Evolutionary conservation across 2,113 vertebrate genomes (phyloP), one percentile per base, ranked within the genome.

Genomic region (Lichenostomus cassidix): DNA sequence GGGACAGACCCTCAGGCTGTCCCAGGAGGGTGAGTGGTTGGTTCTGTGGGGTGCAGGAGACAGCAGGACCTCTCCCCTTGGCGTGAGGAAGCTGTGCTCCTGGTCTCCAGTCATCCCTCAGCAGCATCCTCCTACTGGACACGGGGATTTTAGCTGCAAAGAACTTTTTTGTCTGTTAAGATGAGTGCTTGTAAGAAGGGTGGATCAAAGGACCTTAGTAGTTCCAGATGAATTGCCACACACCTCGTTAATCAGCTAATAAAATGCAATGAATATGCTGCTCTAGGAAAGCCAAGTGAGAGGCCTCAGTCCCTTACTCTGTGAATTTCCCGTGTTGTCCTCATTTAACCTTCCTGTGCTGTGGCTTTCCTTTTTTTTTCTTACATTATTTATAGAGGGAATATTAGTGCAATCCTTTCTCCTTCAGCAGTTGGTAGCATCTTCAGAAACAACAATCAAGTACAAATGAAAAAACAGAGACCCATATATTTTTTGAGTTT

Each of bases 191-290:
- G 39, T 39, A 56, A 56, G 68, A 53, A 75, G 88, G 56, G 83
- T 55, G 83, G 83, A 93, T 95, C 92, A 94, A 94, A 93, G 68
- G 55, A 52, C 47, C 24, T 67, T 68, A 52, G 64, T 56, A 83
- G 69, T 79, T 83, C 67, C 88, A 83, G 88, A 94, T 96, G 93
- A 97, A 85, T 95, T 91, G 67, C 89, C 75, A 85, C 90, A 78
- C 85, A 95, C 87, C 79, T 96, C 22, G 13, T 94, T 97, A 93
- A 95, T 90, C 92, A 93, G 68, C 83, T 90, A 86, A 80, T 95
- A 96, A 94, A 95, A 75, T 80, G 76, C 83, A 78, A 20, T 63
- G 60, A 87, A 83, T 93, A 90, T 78, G 52, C 76, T 81, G 64
- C 55, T 33, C 65, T 90, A 83, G 88, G 55, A 89, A 87, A 92